Evolutionary conservation across 2,797 vertebrate species (phyloP).

Genomic region (Petrocephalus sullivani): DNA sequence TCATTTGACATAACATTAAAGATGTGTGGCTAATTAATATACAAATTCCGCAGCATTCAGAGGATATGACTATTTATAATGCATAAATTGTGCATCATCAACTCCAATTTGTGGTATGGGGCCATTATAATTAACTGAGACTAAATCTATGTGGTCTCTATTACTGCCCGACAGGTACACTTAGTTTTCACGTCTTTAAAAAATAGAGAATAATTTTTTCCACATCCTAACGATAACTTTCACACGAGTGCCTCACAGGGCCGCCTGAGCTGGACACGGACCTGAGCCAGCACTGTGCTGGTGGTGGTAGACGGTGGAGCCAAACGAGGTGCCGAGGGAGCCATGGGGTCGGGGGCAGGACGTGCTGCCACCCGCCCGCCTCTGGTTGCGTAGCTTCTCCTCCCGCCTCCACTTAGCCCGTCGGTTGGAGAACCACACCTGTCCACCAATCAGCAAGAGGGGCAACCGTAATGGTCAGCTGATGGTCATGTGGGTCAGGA

Average conservation of each 20-base stretch:
- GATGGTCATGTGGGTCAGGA: neutral
- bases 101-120: neutral
- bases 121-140: neutral
- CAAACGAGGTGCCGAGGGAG: slow-evolving; percentile 69
- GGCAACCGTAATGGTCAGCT: neutral
- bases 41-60: neutral
- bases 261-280: neutral
- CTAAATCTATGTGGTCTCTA: neutral
- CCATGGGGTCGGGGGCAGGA: slow-evolving; percentile 68
- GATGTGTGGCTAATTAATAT: neutral
- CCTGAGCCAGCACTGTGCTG: slow-evolving; percentile 47
- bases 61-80: neutral
- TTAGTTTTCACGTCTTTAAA: neutral
- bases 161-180: neutral
- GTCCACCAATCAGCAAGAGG: slow-evolving; percentile 35
- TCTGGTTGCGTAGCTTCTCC: slow-evolving; percentile 79
- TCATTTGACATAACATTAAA: neutral
- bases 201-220: neutral
- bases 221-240: neutral
- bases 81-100: neutral
- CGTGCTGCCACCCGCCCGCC: slow-evolving; percentile 64
- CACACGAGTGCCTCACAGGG: neutral
- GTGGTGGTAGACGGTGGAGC: slow-evolving; percentile 70
- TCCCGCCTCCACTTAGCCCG: slow-evolving; percentile 83
- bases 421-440: slow-evolving; percentile 86